Conservation (phyloP, 1,140 invertebrate genomes). For the Propsilocerus akamusi region DNA sequence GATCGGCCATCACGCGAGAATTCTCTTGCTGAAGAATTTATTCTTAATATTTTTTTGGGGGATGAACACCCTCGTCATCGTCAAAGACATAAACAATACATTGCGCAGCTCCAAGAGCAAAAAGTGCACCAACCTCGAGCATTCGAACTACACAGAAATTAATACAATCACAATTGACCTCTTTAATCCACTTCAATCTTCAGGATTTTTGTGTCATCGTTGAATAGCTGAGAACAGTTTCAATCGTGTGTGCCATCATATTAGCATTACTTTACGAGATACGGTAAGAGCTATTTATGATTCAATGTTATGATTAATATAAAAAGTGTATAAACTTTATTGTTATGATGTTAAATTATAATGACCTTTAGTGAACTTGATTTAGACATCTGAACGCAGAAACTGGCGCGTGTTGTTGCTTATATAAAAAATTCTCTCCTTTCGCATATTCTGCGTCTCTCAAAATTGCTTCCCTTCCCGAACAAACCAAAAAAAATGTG, state of each 20-base stretch:
- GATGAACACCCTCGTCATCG: too few relatives aligned
- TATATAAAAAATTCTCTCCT: neutral
- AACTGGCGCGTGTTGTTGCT: neutral
- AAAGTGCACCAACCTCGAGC: neutral
- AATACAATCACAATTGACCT: neutral
- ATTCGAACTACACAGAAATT: neutral
- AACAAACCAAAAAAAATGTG: neutral
- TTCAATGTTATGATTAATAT: neutral
- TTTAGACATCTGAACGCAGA: neutral
- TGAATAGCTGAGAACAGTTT: neutral
- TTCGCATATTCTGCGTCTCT: neutral
- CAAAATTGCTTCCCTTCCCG: neutral
- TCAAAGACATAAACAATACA: neutral
- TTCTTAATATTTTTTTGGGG: too few relatives aligned
- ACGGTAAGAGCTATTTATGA: neutral
- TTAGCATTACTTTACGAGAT: neutral
- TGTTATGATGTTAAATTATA: neutral
- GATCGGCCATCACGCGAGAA: too few relatives aligned
- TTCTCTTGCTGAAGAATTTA: too few relatives aligned
- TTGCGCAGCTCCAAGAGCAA: neutral
- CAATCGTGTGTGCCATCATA: neutral
- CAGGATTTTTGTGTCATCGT: neutral
- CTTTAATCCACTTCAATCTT: neutral
- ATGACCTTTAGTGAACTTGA: constrained; percentile 1
- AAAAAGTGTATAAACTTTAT: neutral